Conservation (phyloP, 2,797 vertebrate species). For the Alectoris magna region DNA sequence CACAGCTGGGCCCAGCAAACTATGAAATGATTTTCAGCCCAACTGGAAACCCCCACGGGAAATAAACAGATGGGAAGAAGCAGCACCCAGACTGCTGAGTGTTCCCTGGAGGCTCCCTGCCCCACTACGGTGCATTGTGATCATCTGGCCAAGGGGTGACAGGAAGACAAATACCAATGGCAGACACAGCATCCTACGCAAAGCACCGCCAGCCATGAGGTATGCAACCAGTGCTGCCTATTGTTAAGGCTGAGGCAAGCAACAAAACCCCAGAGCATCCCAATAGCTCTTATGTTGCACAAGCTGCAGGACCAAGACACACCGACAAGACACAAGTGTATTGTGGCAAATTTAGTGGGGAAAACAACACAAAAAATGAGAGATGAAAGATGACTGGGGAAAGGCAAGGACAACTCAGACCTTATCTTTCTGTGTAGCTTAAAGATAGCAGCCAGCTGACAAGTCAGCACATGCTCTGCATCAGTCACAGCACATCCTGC, state of each 20-base stretch:
- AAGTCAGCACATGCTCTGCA: conserved; percentile 30
- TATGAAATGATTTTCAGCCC: background rate
- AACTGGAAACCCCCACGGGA: background rate
- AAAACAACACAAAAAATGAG: background rate
- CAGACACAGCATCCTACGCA: background rate
- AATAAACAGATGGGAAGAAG: fast-evolving
- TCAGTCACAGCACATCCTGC: conserved; percentile 24
- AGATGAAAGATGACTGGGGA: background rate
- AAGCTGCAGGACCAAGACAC: background rate
- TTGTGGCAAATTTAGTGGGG: background rate
- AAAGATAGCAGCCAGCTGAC: background rate
- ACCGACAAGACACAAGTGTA: too few relatives aligned
- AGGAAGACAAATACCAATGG: background rate
- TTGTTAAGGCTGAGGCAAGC: too few relatives aligned
- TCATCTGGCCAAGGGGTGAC: background rate
- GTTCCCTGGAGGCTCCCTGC: background rate
- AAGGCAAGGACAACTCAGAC: background rate
- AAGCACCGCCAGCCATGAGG: background rate
- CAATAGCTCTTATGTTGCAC: fast-evolving
- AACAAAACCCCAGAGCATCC: too few relatives aligned
- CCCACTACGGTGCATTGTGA: fast-evolving
- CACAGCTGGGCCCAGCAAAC: background rate
- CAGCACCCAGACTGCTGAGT: background rate
- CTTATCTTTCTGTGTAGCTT: background rate
- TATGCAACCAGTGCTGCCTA: too few relatives aligned